A percentile compares a stretch with the other conserved stretches of the same genome.
Evolutionary conservation across 2,113 vertebrate species (phyloP).

Genomic region (Microcebus murinus): DNA sequence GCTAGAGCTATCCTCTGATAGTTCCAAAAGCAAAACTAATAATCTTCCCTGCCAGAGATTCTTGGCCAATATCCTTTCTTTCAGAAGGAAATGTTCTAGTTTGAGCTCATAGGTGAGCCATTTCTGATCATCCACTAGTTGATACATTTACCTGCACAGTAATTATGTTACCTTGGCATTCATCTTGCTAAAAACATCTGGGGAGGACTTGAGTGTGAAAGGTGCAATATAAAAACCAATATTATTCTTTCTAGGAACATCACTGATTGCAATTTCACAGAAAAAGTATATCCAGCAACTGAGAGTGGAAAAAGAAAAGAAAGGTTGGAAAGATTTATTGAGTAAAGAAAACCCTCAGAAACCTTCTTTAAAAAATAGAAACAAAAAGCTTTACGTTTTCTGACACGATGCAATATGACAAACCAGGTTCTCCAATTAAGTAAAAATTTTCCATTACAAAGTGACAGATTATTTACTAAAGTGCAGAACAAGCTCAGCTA

Average conservation of each 20-base stretch:
- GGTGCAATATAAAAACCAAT: conserved; percentile 14
- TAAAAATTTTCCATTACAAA: conserved; percentile 38
- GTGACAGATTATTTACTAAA: conserved; percentile 38
- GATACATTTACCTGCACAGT: not conserved
- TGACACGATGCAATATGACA: conserved; percentile 51
- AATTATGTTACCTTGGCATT: conserved; percentile 51
- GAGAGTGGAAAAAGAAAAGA: conserved; percentile 13
- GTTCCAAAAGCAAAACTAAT: not conserved
- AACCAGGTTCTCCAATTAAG: conserved; percentile 36
- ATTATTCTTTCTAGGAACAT: conserved; percentile 53
- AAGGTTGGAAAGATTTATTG: not conserved
- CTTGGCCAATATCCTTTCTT: not conserved
- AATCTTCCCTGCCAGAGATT: not conserved
- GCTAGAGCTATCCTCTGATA: not conserved
- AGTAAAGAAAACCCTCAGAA: conserved; percentile 6
- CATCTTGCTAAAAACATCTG: conserved; percentile 50
- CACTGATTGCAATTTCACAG: conserved; percentile 22
- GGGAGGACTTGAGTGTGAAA: conserved; percentile 22
- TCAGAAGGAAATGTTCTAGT: not conserved
- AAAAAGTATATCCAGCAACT: conserved; percentile 5
- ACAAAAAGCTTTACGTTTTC: conserved; percentile 55
- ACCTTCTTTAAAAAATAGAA: not conserved
- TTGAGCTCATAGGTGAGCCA: not conserved
- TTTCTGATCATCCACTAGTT: not conserved
- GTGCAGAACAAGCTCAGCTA: not conserved